Evolutionary conservation across 1,140 invertebrate species (phyloP), one percentile per base, ranked within the genome.

Genomic region (Drosophila triauraria): DNA sequence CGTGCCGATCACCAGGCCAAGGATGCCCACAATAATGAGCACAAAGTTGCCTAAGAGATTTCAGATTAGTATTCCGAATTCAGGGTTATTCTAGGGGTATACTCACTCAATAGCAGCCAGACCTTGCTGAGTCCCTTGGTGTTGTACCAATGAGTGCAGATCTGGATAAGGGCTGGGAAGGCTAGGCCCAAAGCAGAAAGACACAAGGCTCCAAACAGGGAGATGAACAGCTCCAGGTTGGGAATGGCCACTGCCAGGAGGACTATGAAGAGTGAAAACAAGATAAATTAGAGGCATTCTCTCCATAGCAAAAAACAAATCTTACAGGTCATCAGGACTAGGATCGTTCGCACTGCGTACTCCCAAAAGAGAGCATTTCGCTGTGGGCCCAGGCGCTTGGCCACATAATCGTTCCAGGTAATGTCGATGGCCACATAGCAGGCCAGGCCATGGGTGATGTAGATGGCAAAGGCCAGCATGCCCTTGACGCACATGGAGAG

Each of bases 371-470:
- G 47, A 80, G 91, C 75, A 83, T 93, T 77, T 85, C 93, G 71
- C 91, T 93, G 32, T 93, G 84, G 65, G 38, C 92, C 27, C 77
- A 91, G 27, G 53, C 81, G 87, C 60, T 91, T 82, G 47, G 80
- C 76, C 40, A 96, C 68, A 65, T 95, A 95, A 40, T 94, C 94
- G 53, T 96, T 97, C 97, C 97, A 98, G 3, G 95, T 94, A 57
- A 98, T 98, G 64, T 97, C 96, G 61, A 98, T 95, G 3, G 97
- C 96, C 0, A 98, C 97, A 93, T 98, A 99, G 76, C 97, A 95
- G 79, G 98, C 97, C 32, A 98, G 93, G 2, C 95, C 95, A 91
- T 97, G 97, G 0, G 96, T 96, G 2, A 97, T 94, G 86, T 96
- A 97, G 68, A 98, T 97, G 3, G 96, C 95, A 25, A 97, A 76